Evolutionary conservation across 2,113 vertebrate genomes (phyloP).

Genomic region (Mirounga angustirostris): DNA sequence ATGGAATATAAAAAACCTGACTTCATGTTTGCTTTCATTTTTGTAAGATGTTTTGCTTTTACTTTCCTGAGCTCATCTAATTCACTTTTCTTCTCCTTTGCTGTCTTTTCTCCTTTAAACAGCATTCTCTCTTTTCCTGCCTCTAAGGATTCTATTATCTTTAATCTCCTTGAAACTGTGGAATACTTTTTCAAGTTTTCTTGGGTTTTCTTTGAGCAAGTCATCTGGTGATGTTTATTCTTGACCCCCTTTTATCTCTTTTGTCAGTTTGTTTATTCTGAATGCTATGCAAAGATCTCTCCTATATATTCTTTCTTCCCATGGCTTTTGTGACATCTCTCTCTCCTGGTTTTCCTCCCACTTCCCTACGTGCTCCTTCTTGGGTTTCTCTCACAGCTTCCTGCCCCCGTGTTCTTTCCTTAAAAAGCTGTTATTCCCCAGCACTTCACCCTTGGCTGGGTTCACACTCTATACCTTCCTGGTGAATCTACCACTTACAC

Average conservation of each 20-base stretch:
- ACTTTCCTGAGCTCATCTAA: not conserved
- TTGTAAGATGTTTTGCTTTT: not conserved
- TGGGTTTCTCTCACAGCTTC: not conserved
- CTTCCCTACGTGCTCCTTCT: not conserved
- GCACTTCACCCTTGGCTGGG: not conserved
- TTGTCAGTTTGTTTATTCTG: not conserved
- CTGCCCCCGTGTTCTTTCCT: not conserved
- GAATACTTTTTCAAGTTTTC: not conserved
- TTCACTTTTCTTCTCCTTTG: not conserved
- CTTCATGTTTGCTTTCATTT: not conserved
- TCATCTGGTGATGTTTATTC: slow-evolving; percentile 18
- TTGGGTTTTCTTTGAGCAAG: not conserved
- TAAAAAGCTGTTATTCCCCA: not conserved
- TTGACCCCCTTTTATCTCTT: not conserved
- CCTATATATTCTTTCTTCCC: not conserved
- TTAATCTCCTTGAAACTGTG: not conserved
- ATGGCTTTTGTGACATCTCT: not conserved
- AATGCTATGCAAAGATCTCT: not conserved
- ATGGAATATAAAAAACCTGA: not conserved
- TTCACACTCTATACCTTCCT: not conserved
- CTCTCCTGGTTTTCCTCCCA: not conserved
- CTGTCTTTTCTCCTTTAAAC: not conserved
- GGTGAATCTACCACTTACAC: not conserved
- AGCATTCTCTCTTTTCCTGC: not conserved
- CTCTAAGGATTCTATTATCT: not conserved